Base-by-base conservation (phyloP, 1,140 invertebrate genomes). In the Gryllus bimaculatus region DNA sequence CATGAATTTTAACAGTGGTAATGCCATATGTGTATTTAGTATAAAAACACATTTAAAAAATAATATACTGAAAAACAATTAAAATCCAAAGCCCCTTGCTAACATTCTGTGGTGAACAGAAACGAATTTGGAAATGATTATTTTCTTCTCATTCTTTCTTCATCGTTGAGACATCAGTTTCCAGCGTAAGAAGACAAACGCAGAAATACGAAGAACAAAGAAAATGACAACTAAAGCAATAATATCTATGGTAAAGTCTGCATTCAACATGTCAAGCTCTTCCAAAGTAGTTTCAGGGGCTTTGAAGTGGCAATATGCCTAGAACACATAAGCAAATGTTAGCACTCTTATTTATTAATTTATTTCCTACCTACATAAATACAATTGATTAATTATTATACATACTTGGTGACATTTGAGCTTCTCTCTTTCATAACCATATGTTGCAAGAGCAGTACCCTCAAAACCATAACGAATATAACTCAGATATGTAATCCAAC, bases 391-490 rank as follows among this genome's bases (percentile, higher is more conserved):
- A 47, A 18, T 39, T n/a, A 18, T 20, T 10, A 49, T 54, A 20
- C 74, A 80, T 82, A 90, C 89, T 86, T 92, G 90, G 82, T 89
- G 91, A 85, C 95, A 96, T 82, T 93, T 90, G 7, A 96, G 86
- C 82, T 94, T 94, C 77, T 90, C 89, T 47, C 97, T 88, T 76
- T 92, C 90, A 83, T 94, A 97, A 0, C 94, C 92, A 85, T 99
- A 99, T 3, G 97, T 96, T 1, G 96, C 94, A n/a, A 98, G 89
- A 6, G 97, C 92, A 0, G 95, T 96, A 20, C 95, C 95, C 87
- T 98, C 96, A 85, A 98, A 98, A 26, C 96, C 94, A 84, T 98
- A 99, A 84, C 96, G 90, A 79, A 98, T 96, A 85, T 98, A 99
- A 13, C 95, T 97, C 0, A 97, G 87, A 85, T 98, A 98, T 0